These are phyloP conservation scores for Diachrysia chrysitis DNA, from an alignment of 2,888 invertebrate genomes.

Conservation along the genomic window DNA sequence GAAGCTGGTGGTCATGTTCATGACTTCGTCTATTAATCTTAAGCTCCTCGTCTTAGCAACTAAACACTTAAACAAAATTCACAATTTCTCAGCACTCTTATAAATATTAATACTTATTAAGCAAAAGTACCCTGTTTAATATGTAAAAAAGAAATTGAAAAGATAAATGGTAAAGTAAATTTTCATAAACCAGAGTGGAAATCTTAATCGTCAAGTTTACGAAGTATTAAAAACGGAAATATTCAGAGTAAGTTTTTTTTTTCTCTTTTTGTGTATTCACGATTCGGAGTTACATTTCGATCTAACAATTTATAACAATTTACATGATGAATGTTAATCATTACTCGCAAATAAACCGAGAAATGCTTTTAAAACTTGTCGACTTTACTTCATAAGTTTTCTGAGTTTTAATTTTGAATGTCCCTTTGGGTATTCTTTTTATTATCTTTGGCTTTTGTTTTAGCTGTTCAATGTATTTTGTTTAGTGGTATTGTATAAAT, in stretches of 20 bases:
- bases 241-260: slow-evolving; percentile 59
- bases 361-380: slow-evolving; percentile 72
- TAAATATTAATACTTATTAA: slow-evolving; percentile 66
- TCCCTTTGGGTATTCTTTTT: slow-evolving; percentile 55
- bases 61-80: slow-evolving; percentile 51
- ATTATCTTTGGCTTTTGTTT: slow-evolving; percentile 43
- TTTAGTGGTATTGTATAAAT: slow-evolving; percentile 25
- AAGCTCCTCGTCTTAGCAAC: slow-evolving; percentile 43
- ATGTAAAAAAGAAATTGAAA: slow-evolving; percentile 66
- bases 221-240: slow-evolving; percentile 64
- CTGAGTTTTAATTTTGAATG: slow-evolving; percentile 64
- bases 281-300: slow-evolving; percentile 70
- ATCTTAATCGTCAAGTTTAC: slow-evolving; percentile 71
- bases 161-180: slow-evolving; percentile 72
- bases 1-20: neutral
- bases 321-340: slow-evolving; percentile 83
- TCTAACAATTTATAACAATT: slow-evolving; percentile 83
- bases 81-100: slow-evolving; percentile 45
- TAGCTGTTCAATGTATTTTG: slow-evolving; percentile 46
- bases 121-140: slow-evolving; percentile 63
- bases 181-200: slow-evolving; percentile 68
- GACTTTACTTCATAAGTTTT: slow-evolving; percentile 60
- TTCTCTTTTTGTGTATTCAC: slow-evolving; percentile 60
- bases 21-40: neutral
- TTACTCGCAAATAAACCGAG: slow-evolving; percentile 77